Evolutionary conservation across 1,140 invertebrate species (phyloP), one percentile per base, ranked within the genome.

Genomic region (Drosophila prosaltans): DNA sequence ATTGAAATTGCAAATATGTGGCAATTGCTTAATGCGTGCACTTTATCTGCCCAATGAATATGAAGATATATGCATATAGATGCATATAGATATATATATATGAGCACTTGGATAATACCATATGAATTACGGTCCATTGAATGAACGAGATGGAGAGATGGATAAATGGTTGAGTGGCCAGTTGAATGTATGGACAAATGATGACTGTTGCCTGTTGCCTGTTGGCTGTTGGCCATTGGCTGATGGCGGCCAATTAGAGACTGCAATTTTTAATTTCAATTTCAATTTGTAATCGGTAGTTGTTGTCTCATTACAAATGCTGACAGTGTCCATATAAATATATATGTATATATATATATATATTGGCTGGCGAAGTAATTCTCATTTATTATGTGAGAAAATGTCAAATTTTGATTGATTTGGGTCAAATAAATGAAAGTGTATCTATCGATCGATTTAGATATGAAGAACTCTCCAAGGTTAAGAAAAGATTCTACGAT

Each of bases 361-460:
- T 48, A 8, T 48, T 8, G 24, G 45, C 24, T n/a, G 16, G 55
- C 16, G 9, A 32, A 32, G 8, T n/a, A n/a, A 48, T 63, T 63
- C 41, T 69, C 41, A 75, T 75, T 76, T 28, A 21, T 24, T 65
- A 76, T 75, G 73, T 75, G 72, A 30, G 73, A 75, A 74, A 58
- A 26, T 58, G 55, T 32, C 55, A 58, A 39, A 36, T 70, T 59
- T 30, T 5, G 45, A 60, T 39, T 63, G 51, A 65, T 65, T 65
- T 57, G 65, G 45, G 54, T 65, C 60, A 61, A 62, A 21, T 26
- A 16, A 11, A 5, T 36, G 16, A 30, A 32, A 32, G 58, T 39
- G 36, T 32, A 51, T 36, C 32, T 4, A 6, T 36, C 6, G 32
- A 36, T 0, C 32, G 6, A 36, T 36, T 1, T 1, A 1, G 32